Evolutionary conservation across 2,888 invertebrate species (phyloP).

Genomic region (Diplazon laetatorius): DNA sequence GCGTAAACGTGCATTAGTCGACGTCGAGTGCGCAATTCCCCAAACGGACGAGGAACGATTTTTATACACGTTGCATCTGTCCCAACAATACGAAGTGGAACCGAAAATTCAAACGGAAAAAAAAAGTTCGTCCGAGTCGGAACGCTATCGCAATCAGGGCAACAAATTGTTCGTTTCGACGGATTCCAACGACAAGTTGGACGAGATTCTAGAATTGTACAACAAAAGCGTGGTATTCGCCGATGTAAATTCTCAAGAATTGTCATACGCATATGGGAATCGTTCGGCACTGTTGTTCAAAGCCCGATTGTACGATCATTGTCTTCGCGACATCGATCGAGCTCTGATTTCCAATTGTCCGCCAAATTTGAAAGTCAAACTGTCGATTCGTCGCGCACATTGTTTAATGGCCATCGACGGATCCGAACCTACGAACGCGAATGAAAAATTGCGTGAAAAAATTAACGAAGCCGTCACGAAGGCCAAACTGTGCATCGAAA

Average conservation of each 20-base stretch:
- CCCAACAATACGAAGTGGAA: conserved; percentile 81
- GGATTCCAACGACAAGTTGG: conserved; percentile 17
- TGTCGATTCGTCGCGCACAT: conserved; percentile 84
- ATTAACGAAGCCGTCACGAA: conserved; percentile 66
- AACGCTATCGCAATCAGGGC: conserved; percentile 85
- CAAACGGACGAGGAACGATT: conserved; percentile 83
- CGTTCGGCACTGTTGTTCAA: conserved; percentile 89
- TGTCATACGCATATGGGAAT: conserved; percentile 88
- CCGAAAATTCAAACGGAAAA: conserved; percentile 76
- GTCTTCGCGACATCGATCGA: conserved; percentile 87
- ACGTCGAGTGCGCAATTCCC: conserved; percentile 68
- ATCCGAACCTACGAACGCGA: neutral
- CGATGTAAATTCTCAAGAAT: conserved; percentile 84
- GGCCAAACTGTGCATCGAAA: conserved; percentile 67
- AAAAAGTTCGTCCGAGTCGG: conserved; percentile 84
- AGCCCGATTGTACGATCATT: conserved; percentile 86
- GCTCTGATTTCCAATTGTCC: conserved; percentile 87
- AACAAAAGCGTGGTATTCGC: conserved; percentile 87
- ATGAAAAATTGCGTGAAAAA: conserved; percentile 66
- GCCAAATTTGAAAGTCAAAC: conserved; percentile 85
- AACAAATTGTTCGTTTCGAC: conserved; percentile 85
- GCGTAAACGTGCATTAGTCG: too few relatives aligned
- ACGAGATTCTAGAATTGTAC: conserved; percentile 83
- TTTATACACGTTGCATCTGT: conserved; percentile 82
- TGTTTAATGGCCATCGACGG: conserved; percentile 81